phyloP scores from a whole-genome alignment of 2,888 invertebrate genomes.

The Tenthredo scrophulariae region DNA sequence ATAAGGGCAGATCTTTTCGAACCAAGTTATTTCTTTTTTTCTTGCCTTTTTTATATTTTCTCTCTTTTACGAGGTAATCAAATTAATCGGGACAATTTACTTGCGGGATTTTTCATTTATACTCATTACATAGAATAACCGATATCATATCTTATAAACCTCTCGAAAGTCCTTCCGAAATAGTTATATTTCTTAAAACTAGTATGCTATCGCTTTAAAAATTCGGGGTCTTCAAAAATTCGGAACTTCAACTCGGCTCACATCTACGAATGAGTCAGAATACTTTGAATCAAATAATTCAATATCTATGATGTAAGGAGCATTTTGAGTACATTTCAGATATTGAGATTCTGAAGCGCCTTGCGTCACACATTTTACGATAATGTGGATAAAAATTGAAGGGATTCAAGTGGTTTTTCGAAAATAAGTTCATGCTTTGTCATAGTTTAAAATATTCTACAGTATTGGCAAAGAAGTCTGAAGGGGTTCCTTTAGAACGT shows the following conservation, averaged over 20 bases:
- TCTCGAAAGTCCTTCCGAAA: neutral
- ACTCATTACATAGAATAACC: neutral
- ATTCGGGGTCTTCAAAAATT: too few relatives aligned
- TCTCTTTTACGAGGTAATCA: neutral
- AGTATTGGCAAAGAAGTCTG: neutral
- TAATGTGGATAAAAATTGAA: too few relatives aligned
- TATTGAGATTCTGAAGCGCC: too few relatives aligned
- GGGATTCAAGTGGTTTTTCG: too few relatives aligned
- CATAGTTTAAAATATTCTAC: too few relatives aligned
- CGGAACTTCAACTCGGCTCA: too few relatives aligned
- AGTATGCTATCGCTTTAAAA: neutral
- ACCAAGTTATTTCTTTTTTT: neutral
- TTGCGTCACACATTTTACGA: too few relatives aligned
- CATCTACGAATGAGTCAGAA: too few relatives aligned
- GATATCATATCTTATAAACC: neutral
- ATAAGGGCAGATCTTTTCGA: conserved; percentile 7
- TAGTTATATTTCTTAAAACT: neutral
- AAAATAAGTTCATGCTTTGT: too few relatives aligned
- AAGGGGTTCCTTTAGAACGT: neutral
- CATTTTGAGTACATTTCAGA: too few relatives aligned
- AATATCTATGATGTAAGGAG: too few relatives aligned
- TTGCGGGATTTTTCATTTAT: neutral
- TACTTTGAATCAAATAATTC: too few relatives aligned
- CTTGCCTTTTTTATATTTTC: neutral
- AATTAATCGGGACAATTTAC: neutral